Conservation (phyloP, 2,113 vertebrate species). For the rabbit (Oryctolagus cuniculus) region mOryCun1.1 NC_091434.1:133106501-133107000, state of each 20-base stretch:
- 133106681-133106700: constrained; percentile 76
- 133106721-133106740: constrained; percentile 79
- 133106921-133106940: not conserved
- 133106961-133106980: not conserved
- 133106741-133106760: constrained; percentile 73
- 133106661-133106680: constrained; percentile 58
- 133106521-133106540: constrained; percentile 41
- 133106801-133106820: constrained; percentile 62
- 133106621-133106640: constrained; percentile 59
- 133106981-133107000: not conserved
- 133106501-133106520: not conserved
- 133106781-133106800: constrained; percentile 68
- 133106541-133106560: constrained; percentile 62
- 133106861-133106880: not conserved
- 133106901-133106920: not conserved
- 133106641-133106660: constrained; percentile 69
- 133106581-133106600: constrained; percentile 62
- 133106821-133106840: constrained; percentile 45
- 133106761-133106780: constrained; percentile 57
- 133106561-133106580: constrained; percentile 65
- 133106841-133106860: not conserved
- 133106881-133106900: not conserved
- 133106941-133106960: not conserved
- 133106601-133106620: constrained; percentile 65
- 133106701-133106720: constrained; percentile 70